Conservation (phyloP, 2,113 vertebrate genomes). For the Mus pahari region DNA sequence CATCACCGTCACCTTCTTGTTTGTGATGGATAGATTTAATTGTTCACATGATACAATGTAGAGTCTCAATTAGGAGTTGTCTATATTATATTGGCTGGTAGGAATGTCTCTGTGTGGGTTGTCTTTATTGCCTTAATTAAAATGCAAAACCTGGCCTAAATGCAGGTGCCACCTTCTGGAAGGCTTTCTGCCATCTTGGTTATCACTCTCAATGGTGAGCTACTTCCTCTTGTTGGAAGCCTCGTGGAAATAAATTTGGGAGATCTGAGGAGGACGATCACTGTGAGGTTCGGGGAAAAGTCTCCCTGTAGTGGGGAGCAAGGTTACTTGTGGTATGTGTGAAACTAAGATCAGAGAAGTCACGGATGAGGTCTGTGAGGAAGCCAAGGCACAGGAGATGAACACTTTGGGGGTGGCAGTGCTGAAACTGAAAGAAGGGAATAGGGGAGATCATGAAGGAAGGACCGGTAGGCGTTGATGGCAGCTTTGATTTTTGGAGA, state of each 20-base stretch:
- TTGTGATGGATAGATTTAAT: not conserved
- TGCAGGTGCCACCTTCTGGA: not conserved
- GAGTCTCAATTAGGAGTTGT: not conserved
- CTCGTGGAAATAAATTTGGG: not conserved
- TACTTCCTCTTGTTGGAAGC: not conserved
- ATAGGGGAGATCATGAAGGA: not conserved
- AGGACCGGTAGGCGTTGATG: not conserved
- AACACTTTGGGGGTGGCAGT: not conserved
- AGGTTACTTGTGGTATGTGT: not conserved
- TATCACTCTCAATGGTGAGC: not conserved
- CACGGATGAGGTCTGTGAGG: not conserved
- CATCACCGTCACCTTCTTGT: not conserved
- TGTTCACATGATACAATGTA: not conserved
- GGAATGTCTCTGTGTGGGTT: not conserved
- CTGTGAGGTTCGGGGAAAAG: not conserved
- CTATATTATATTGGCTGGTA: not conserved
- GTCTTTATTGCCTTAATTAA: not conserved
- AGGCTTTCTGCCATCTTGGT: not conserved
- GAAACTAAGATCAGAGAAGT: conserved; percentile 23
- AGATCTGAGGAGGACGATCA: not conserved
- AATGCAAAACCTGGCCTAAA: not conserved
- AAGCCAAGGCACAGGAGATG: not conserved
- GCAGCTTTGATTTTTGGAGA: not conserved
- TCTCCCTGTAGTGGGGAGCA: not conserved
- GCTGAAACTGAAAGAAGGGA: not conserved